Evolutionary conservation across 2,888 invertebrate genomes (phyloP), one percentile per base, ranked within the genome.

Genomic region (Zygogramma bicolorata): DNA sequence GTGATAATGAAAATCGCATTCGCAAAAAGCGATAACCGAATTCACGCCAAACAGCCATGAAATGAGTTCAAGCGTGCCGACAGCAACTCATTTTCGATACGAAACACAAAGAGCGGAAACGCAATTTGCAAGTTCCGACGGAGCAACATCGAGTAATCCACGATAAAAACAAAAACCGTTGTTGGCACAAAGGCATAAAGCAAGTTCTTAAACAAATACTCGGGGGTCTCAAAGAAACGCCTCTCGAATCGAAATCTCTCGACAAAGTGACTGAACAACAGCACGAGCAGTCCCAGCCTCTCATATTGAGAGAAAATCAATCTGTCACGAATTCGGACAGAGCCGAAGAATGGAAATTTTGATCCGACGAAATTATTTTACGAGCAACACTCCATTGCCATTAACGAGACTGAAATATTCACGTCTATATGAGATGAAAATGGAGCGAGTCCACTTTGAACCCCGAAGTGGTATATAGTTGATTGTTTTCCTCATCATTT

Each of bases 181-280:
- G 62, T 60, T 31, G 46, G 46, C 60, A 71, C 73, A 75, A 73
- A 75, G 73, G 73, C 70, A 71, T 67, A 69, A 71, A 73, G 75
- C 75, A 68, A 66, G 75, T 71, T 70, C 71, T 75, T 69, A 73
- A 75, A 75, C 73, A 75, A 75, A 75, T 73, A 75, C 71, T 68
- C 15, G 42, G 70, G 61, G 71, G 53, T 53, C 46, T 73, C 75
- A 75, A 75, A 75, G 73, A 66, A 71, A 65, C 40, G 42, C 73
- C 70, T 65, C 57, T 60, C 31, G 29, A 63, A 58, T 71, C 60
- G 66, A 70, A 72, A 75, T 67, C 66, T 70, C 27, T 65, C 60
- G 31, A 70, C 66, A 65, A 61, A 68, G 66, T 70, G 65, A 73
- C 49, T 49, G 70, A 66, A 70, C 49, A 29, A 63, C 63, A 40